Conservation (phyloP, 1,140 invertebrate genomes). For the Drosophila pruinosa region DNA sequence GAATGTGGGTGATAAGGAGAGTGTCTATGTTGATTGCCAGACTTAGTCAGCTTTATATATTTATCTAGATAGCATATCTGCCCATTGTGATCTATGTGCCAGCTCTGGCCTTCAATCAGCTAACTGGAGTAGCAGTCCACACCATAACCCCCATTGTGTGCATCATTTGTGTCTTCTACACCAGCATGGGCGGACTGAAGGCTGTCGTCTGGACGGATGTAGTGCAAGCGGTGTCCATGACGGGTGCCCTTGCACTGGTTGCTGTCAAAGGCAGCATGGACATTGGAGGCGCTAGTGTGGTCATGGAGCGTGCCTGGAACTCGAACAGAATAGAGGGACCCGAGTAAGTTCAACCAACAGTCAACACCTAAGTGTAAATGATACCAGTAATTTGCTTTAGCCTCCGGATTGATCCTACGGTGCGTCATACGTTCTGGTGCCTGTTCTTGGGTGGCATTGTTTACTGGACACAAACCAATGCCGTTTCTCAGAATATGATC, state of each 20-base stretch:
- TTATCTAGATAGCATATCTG: conserved; percentile 85
- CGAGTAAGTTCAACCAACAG: conserved; percentile 52
- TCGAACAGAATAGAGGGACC: conserved; percentile 67
- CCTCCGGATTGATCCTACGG: conserved; percentile 88
- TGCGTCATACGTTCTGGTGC: conserved; percentile 92
- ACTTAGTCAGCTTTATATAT: not conserved
- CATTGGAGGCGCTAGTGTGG: conserved; percentile 86
- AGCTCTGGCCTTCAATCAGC: conserved; percentile 91
- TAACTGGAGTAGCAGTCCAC: conserved; percentile 89
- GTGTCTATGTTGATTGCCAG: not conserved
- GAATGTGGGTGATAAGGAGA: conserved; percentile 66
- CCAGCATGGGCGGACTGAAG: conserved; percentile 92
- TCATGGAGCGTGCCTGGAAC: conserved; percentile 84
- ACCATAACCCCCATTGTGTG: conserved; percentile 89
- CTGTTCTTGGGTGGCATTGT: conserved; percentile 90
- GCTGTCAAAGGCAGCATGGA: conserved; percentile 87
- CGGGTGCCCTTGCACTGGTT: conserved; percentile 88
- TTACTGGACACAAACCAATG: conserved; percentile 90
- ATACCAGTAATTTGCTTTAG: conserved; percentile 84
- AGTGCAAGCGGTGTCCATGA: conserved; percentile 91
- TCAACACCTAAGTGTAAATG: not conserved
- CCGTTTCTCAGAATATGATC: conserved; percentile 91
- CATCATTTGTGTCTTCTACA: conserved; percentile 92
- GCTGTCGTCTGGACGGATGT: conserved; percentile 95
- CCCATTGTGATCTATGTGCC: conserved; percentile 93